Base-by-base conservation (phyloP, 23 tunicate genomes). In the Diplosoma virens region DNA sequence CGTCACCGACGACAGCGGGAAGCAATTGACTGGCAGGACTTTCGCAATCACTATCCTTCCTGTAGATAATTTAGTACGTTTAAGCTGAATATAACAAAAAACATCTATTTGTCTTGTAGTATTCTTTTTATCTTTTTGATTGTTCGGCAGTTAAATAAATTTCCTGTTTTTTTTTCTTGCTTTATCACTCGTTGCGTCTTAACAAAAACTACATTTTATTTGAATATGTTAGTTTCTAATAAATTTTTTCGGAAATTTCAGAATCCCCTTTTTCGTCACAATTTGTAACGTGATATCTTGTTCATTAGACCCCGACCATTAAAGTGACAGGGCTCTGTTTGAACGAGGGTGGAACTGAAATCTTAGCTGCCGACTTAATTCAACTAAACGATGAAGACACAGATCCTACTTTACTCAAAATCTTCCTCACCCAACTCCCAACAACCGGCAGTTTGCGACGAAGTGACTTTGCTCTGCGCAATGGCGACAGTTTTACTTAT, bases 41-140 rank as follows among this genome's bases (percentile, higher is more conserved):
- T 92, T 92, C 81, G 67, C 80, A 1, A 92, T 92, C 29, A 92
- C 91, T 0, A 37, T 92, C 16, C 48, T 92, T 46, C 97, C 97
- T 5, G 92, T 92, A 30, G 92, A 92, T 61, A 92, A 92, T 59
- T 82, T 73, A 66, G 97, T 90, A 24, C 4, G 58, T 76, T 4
- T 25, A n/a, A n/a, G n/a, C n/a, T n/a, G n/a, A n/a, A n/a, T n/a
- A n/a, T n/a, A n/a, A n/a, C n/a, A n/a, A n/a, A n/a, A n/a, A n/a
- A n/a, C n/a, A n/a, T n/a, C n/a, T n/a, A n/a, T n/a, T n/a, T n/a
- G n/a, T n/a, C n/a, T n/a, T n/a, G n/a, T n/a, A n/a, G n/a, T n/a
- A n/a, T n/a, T n/a, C n/a, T n/a, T n/a, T n/a, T n/a, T n/a, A n/a
- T n/a, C n/a, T n/a, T n/a, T n/a, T n/a, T n/a, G n/a, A n/a, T n/a